Evolutionary conservation across 1,140 invertebrate species (phyloP), one percentile per base, ranked within the genome.

Genomic region (Eueides isabella): DNA sequence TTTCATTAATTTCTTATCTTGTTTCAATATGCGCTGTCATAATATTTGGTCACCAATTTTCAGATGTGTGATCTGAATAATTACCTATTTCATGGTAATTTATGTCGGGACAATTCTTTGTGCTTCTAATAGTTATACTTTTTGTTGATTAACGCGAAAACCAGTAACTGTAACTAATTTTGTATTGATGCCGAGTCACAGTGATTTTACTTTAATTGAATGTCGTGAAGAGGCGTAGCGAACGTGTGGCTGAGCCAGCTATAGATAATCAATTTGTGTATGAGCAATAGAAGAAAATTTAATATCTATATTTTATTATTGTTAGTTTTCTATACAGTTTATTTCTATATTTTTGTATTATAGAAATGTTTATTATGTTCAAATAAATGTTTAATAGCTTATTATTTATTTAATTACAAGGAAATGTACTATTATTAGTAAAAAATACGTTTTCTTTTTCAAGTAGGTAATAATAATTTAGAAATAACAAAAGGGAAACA

Each of bases 121-220:
- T 23, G 19, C 9, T 55, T 3, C 23, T 12, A 55, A 26, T 55
- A 55, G 48, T 55, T 11, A 55, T 9, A 55, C 12, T 55, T 55
- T 55, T 55, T 55, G n/a, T 55, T 26, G 72, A 80, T 80, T 73
- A 71, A 70, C 71, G 61, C 71, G 71, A 70, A 75, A 63, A 70
- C 70, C 66, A 67, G 70, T 82, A 80, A 75, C 76, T 82, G 78
- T 78, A 75, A 76, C 78, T 71, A 80, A 82, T 80, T 61, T 61
- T 72, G 70, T 78, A 73, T 80, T 76, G 71, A 69, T 44, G 71
- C 61, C 61, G 31, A 74, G 44, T 71, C 62, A 67, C 73, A 68
- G 64, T 67, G 71, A 75, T 75, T 77, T 66, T 62, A 63, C 65
- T 75, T 74, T 78, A 78, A 80, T 80, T 78, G 79, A 78, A 78